Base-by-base conservation (phyloP, 92 coral and sea anemone species). In the Nematostella vectensis region DNA sequence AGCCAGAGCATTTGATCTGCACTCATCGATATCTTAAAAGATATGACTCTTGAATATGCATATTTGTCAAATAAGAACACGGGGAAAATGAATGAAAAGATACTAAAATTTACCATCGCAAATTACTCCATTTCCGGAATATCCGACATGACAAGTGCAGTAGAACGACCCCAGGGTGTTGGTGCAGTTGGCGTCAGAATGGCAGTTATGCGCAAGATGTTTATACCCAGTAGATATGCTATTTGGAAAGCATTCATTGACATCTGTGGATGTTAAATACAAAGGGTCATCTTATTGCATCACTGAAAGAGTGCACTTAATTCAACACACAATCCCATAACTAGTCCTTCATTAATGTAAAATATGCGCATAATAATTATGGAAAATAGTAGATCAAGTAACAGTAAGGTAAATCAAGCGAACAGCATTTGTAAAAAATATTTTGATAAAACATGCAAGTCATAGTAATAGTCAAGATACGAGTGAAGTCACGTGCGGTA, bases 151-250 rank as follows among this genome's bases (percentile, higher is more conserved):
- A 33, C 85, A 83, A 4, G 65, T 62, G 53, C 94, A 83, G 65
- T 48, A 54, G 31, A 67, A 83, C 44, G 79, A 73, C 50, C 94
- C 94, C 39, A 57, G 60, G 20, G 65, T 68, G 73, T 83, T 83
- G 27, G 77, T 60, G 37, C 94, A 83, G 66, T 69, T 63, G 39
- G 91, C 79, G 60, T 82, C 76, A 30, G 10, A 36, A 50, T 87
- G 91, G 50, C 96, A 87, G 64, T 83, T 48, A 53, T 72, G 82
- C 1, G 71, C 27, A 37, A 70, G 74, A 37, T 81, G 49, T 13
- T 65, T 70, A 48, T 63, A 53, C 24, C 62, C 67, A 11, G 19
- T 25, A 10, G 78, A 58, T 10, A 76, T 52, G 18, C 52, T 36
- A 27, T 47, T 50, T 24, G 72, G 63, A 33, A 36, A 11, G 40